phyloP scores from a whole-genome alignment of 2,888 invertebrate genomes.

The Phragmatobia fuliginosa region DNA sequence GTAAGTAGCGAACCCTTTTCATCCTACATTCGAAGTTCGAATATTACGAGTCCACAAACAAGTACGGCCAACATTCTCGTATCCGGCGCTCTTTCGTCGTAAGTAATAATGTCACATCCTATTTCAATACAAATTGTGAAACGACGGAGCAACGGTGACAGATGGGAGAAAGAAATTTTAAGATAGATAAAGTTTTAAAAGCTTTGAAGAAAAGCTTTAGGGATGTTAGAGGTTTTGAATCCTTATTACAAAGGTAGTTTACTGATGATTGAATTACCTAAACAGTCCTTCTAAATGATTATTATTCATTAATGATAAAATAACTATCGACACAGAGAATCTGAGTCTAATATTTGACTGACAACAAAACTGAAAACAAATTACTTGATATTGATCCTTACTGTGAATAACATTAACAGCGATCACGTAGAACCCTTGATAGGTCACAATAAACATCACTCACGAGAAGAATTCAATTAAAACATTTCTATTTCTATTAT shows the following conservation, averaged over 20 bases:
- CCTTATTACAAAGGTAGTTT: background rate
- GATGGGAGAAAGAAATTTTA: conserved; percentile 36
- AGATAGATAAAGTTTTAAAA: conserved; percentile 40
- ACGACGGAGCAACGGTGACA: conserved; percentile 26
- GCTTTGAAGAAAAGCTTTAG: conserved; percentile 4
- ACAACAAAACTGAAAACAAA: background rate
- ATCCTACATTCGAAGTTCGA: conserved; percentile 37
- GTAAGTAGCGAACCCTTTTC: conserved; percentile 52
- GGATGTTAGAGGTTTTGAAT: background rate
- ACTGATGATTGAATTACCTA: background rate
- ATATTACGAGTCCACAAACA: conserved; percentile 59
- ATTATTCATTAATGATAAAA: background rate
- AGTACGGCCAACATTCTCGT: conserved; percentile 46
- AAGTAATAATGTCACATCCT: conserved; percentile 46
- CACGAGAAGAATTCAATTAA: background rate
- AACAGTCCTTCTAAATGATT: background rate
- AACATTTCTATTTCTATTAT: background rate
- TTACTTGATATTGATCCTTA: too few relatives aligned
- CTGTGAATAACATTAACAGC: too few relatives aligned
- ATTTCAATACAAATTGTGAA: conserved; percentile 39
- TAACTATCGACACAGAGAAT: background rate
- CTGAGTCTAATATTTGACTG: background rate
- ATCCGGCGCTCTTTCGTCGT: conserved; percentile 38
- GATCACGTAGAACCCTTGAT: background rate
- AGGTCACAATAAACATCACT: background rate